Percentiles rank a stretch among this genome's conserved stretches.
Evolutionary conservation across 1,140 invertebrate species (phyloP).

Genomic region (Anadara kagoshimensis): DNA sequence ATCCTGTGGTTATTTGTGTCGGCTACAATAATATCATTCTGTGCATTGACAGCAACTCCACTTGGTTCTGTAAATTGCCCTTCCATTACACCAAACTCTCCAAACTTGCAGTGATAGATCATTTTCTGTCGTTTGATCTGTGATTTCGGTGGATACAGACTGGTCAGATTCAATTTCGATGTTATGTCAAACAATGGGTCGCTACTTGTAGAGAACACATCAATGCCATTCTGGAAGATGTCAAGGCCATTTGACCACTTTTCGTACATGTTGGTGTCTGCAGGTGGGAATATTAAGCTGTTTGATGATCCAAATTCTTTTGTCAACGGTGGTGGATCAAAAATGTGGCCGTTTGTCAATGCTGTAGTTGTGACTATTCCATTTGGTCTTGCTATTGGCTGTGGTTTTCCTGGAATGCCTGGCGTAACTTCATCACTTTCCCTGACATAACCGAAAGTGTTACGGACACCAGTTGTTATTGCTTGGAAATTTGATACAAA

Average conservation of each 20-base stretch:
- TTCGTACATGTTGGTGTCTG: constrained; percentile 83
- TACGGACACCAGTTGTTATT: constrained; percentile 86
- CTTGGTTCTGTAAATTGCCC: constrained; percentile 99
- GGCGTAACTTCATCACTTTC: constrained; percentile 56
- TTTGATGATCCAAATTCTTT: constrained; percentile 82
- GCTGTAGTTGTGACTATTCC: constrained; percentile 75
- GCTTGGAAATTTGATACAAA: constrained; percentile 94
- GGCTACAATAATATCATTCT: constrained; percentile 99
- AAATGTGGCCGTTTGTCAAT: constrained; percentile 73
- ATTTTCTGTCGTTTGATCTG: constrained; percentile 99
- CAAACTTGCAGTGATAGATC: constrained; percentile 99
- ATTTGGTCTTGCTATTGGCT: constrained; percentile 89
- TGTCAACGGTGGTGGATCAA: constrained; percentile 81
- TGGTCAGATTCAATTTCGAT: constrained; percentile 88
- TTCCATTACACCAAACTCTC: constrained; percentile 93
- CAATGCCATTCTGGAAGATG: constrained; percentile 82
- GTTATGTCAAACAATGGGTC: constrained; percentile 75
- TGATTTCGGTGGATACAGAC: constrained; percentile 94
- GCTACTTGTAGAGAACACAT: constrained; percentile 69
- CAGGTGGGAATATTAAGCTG: constrained; percentile 76
- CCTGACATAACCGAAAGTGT: constrained; percentile 96
- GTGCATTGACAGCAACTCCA: constrained; percentile 98
- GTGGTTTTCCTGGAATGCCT: constrained; percentile 76
- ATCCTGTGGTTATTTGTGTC: constrained; percentile 99
- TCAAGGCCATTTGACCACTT: constrained; percentile 95